phyloP scores from a whole-genome alignment of 2,888 invertebrate genomes.

The Lissocephala sabroskyi region DNA sequence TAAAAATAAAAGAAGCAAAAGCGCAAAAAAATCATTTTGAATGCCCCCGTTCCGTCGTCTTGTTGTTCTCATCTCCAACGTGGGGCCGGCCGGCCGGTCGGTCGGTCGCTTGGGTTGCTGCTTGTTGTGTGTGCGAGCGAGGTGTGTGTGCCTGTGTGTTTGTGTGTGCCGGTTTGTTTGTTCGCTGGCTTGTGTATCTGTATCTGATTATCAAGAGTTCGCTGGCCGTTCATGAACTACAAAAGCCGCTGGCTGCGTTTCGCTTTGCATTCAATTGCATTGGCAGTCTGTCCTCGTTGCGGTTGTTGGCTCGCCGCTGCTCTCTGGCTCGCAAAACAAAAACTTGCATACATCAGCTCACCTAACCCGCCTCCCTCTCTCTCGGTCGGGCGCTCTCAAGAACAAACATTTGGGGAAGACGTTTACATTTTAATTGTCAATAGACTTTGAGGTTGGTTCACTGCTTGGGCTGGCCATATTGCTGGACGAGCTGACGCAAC shows the following conservation, averaged over 20 bases:
- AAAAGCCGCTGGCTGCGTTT: conserved; percentile 50
- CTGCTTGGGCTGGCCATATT: conserved; percentile 15
- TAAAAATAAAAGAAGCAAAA: conserved; percentile 6
- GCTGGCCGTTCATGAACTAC: conserved; percentile 59
- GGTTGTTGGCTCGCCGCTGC: conserved; percentile 55
- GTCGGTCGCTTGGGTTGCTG: too few species aligned
- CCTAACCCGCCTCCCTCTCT: too few species aligned
- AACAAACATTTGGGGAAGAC: background rate
- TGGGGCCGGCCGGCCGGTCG: too few species aligned
- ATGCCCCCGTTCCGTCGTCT: conserved; percentile 26
- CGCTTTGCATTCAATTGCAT: conserved; percentile 31
- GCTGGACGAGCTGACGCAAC: conserved; percentile 20
- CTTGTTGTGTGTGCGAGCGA: too few species aligned
- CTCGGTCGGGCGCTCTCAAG: too few species aligned
- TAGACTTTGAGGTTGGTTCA: background rate
- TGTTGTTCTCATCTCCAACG: too few species aligned
- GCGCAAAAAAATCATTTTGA: conserved; percentile 24
- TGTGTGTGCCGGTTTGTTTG: conserved; percentile 13
- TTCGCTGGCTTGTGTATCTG: conserved; percentile 22
- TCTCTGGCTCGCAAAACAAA: too few species aligned
- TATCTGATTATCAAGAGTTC: conserved; percentile 54
- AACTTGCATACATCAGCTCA: too few species aligned
- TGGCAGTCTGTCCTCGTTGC: conserved; percentile 47
- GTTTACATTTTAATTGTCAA: background rate
- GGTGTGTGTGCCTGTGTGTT: conserved; percentile 9